Evolutionary conservation across 2,113 vertebrate genomes (phyloP).

Genomic region (Polyodon spathula): DNA sequence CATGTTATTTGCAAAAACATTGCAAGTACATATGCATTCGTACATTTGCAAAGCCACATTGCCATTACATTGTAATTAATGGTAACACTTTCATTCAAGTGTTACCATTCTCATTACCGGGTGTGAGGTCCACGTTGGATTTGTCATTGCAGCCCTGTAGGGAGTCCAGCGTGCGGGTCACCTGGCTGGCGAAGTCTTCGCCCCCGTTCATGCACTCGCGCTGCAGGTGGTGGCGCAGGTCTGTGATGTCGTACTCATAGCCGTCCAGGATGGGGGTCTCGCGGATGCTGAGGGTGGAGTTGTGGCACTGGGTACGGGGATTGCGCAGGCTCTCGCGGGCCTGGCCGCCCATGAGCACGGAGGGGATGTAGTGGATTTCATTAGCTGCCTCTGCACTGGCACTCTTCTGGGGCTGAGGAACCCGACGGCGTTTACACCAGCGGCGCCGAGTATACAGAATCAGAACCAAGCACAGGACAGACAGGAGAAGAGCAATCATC

Average conservation of each 20-base stretch:
- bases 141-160: slow-evolving; percentile 96
- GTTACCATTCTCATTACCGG: slow-evolving; percentile 57
- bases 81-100: background rate
- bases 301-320: slow-evolving; percentile 84
- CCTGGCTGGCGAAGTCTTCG: slow-evolving; percentile 91
- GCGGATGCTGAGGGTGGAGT: slow-evolving; percentile 92
- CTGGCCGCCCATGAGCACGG: slow-evolving; percentile 88
- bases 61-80: no score
- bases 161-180: slow-evolving; percentile 89
- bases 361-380: slow-evolving; percentile 98
- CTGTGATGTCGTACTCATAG: slow-evolving; percentile 94
- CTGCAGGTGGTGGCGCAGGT: slow-evolving; percentile 91
- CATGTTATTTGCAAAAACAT: no score
- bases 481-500: slow-evolving; percentile 93
- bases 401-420: slow-evolving; percentile 95
- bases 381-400: slow-evolving; percentile 94
- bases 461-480: slow-evolving; percentile 90
- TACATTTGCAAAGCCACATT: no score
- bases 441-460: slow-evolving; percentile 92
- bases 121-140: slow-evolving; percentile 82
- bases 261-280: slow-evolving; percentile 95
- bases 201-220: slow-evolving; percentile 96
- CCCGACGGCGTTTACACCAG: slow-evolving; percentile 92
- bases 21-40: no score
- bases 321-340: slow-evolving; percentile 91